Evolutionary conservation across 2,113 vertebrate species (phyloP).

Genomic region (Trematomus loennbergii): DNA sequence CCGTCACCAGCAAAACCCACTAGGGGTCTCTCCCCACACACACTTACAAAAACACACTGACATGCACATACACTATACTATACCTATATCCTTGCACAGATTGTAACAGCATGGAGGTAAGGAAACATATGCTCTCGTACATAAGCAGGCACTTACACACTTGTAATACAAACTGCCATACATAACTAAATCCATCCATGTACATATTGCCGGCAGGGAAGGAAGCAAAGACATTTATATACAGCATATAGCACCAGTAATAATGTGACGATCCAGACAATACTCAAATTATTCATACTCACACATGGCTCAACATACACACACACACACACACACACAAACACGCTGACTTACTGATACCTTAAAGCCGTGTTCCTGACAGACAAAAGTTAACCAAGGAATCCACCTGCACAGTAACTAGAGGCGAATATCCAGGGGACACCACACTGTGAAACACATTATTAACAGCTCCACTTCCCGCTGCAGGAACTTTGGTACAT

Average conservation of each 20-base stretch:
- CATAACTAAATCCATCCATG: slow-evolving; percentile 16
- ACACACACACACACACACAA: slow-evolving; percentile 30
- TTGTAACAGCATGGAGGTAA: not conserved
- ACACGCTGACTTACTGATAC: slow-evolving; percentile 7
- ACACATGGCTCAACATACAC: slow-evolving; percentile 22
- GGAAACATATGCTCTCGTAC: slow-evolving; percentile 19
- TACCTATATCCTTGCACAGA: too few species aligned
- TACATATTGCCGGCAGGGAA: slow-evolving; percentile 9
- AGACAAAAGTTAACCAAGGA: slow-evolving; percentile 52
- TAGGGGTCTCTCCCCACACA: not conserved
- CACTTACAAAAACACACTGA: not conserved
- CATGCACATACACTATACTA: not conserved
- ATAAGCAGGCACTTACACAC: slow-evolving; percentile 34
- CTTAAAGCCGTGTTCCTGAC: slow-evolving; percentile 26
- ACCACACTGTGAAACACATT: slow-evolving; percentile 66
- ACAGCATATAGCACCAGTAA: slow-evolving; percentile 20
- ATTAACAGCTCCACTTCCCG: slow-evolving; percentile 60
- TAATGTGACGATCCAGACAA: slow-evolving; percentile 20
- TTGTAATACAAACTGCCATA: slow-evolving; percentile 21
- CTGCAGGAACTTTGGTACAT: slow-evolving; percentile 18
- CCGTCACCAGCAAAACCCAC: slow-evolving; percentile 40
- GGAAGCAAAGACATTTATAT: slow-evolving; percentile 32
- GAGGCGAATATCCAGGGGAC: slow-evolving; percentile 64
- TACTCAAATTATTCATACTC: slow-evolving; percentile 39
- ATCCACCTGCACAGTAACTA: slow-evolving; percentile 56